Conservation (phyloP, 2,113 vertebrate genomes). For the Crotophaga sulcirostris region DNA sequence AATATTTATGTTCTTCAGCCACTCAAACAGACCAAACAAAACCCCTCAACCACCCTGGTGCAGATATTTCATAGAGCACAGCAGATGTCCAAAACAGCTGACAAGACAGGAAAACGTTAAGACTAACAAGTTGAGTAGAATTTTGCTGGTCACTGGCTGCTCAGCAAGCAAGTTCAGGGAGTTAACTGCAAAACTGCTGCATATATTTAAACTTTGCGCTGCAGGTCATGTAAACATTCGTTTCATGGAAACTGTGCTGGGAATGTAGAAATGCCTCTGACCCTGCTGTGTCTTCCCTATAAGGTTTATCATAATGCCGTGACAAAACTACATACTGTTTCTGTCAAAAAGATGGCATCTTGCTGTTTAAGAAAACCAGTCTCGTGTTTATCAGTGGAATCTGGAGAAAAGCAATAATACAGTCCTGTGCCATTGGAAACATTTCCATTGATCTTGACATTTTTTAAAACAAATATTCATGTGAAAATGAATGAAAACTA, state of each 20-base stretch:
- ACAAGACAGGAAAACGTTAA: constrained; percentile 60
- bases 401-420: constrained; percentile 51
- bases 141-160: constrained; percentile 56
- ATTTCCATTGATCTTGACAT: constrained; percentile 1
- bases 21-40: constrained; percentile 67
- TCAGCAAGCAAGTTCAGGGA: constrained; percentile 72
- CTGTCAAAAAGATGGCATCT: constrained; percentile 74
- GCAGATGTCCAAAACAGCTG: constrained; percentile 73
- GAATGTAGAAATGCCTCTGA: constrained; percentile 72
- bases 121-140: constrained; percentile 48
- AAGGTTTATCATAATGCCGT: constrained; percentile 72
- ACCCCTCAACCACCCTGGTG: neutral
- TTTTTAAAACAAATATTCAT: constrained; percentile 32
- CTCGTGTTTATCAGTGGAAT: constrained; percentile 65
- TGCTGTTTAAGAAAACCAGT: constrained; percentile 64
- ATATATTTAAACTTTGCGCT: constrained; percentile 77
- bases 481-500: neutral
- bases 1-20: constrained; percentile 62
- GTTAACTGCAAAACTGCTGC: constrained; percentile 76
- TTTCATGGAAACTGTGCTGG: constrained; percentile 72
- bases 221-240: constrained; percentile 78
- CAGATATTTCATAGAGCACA: constrained; percentile 58
- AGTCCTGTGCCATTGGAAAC: constrained; percentile 16
- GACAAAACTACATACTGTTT: constrained; percentile 70
- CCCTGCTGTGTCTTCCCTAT: constrained; percentile 63